phyloP scores from a whole-genome alignment of 2,888 invertebrate species.

The Hyalella azteca region DNA sequence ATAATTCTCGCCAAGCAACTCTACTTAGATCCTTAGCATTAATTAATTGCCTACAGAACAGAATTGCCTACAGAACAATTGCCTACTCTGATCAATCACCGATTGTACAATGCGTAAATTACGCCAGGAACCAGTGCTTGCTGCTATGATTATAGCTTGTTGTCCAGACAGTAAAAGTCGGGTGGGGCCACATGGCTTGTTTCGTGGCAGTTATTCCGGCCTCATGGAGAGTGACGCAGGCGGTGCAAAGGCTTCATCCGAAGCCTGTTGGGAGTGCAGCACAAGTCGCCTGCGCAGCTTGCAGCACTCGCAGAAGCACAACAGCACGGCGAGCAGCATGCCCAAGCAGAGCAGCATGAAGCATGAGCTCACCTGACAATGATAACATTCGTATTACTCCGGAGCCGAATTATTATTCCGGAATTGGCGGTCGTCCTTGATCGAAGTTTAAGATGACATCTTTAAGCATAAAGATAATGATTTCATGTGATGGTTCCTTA shows the following conservation, averaged over 20 bases:
- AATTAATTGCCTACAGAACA: no score
- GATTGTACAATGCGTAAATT: no score
- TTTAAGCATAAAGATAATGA: not conserved
- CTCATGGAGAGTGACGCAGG: no score
- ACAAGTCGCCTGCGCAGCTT: not conserved
- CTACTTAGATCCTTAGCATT: no score
- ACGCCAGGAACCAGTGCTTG: no score
- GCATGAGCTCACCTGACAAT: not conserved
- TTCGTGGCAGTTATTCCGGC: no score
- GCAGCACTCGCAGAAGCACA: slow-evolving; percentile 34
- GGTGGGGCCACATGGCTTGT: no score
- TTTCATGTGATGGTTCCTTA: not conserved
- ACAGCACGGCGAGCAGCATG: not conserved
- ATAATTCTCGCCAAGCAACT: no score
- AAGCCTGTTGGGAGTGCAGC: not conserved
- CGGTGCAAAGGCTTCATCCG: not conserved
- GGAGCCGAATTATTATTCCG: not conserved
- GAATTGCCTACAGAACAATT: no score
- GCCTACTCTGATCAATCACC: no score
- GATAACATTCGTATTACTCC: not conserved
- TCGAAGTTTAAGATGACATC: not conserved
- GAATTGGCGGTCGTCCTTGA: not conserved
- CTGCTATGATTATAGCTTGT: no score
- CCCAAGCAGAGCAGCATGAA: slow-evolving; percentile 32
- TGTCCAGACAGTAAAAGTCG: no score